These are phyloP conservation scores for Pygoscelis antarcticus DNA, from an alignment of 2,113 vertebrate genomes.

Conservation along the genomic window DNA sequence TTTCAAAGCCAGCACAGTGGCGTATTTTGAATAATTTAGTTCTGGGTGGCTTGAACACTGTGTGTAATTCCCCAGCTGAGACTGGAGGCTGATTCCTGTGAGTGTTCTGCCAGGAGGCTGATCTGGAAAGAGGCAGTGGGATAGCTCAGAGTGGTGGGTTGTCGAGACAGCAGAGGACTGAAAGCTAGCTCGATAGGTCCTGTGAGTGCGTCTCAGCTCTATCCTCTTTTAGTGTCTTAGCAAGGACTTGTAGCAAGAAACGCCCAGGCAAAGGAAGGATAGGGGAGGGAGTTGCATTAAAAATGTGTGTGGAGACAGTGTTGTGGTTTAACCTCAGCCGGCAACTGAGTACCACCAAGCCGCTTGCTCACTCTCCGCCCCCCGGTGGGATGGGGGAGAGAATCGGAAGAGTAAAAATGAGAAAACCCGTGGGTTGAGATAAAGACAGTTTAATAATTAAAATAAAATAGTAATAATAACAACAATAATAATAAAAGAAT, in stretches of 20 bases:
- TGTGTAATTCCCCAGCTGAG: neutral
- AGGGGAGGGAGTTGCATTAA: neutral
- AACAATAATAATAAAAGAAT: too few relatives aligned
- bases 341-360: too few relatives aligned
- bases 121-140: neutral
- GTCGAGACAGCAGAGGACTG: rapidly evolving
- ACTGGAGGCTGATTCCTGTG: neutral
- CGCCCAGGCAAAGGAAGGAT: neutral
- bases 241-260: neutral
- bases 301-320: neutral
- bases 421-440: too few relatives aligned
- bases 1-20: conserved; percentile 47
- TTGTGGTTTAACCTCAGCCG: too few relatives aligned
- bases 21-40: conserved; percentile 61
- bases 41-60: neutral
- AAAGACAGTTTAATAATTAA: too few relatives aligned
- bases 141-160: neutral
- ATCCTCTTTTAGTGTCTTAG: neutral
- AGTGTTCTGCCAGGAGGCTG: conserved; percentile 9
- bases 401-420: too few relatives aligned
- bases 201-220: neutral
- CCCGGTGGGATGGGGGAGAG: too few relatives aligned
- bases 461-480: too few relatives aligned
- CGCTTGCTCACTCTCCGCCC: too few relatives aligned
- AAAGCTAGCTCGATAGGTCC: neutral